A percentile compares a stretch with the other conserved stretches of the same genome.
These are phyloP conservation scores for Gnatocerus cornutus DNA, from an alignment of 2,888 invertebrate species.

Conservation along the genomic window DNA sequence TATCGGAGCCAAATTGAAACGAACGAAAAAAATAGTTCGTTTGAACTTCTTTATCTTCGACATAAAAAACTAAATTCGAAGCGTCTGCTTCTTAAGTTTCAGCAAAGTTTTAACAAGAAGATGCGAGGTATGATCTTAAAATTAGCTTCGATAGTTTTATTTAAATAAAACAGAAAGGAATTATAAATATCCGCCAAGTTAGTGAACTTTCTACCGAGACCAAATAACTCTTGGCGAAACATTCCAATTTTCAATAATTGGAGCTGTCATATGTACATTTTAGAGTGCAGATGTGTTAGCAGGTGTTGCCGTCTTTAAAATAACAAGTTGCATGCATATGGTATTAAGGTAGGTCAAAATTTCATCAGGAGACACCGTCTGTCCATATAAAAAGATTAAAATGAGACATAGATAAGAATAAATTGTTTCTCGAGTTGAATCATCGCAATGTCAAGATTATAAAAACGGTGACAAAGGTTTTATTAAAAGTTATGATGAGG, in stretches of 20 bases:
- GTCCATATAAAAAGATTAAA: too few relatives aligned
- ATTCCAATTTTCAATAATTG: too few relatives aligned
- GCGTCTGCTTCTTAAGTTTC: neutral
- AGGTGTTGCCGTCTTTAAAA: neutral
- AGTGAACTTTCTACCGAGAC: neutral
- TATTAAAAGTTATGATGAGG: too few relatives aligned
- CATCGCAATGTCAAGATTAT: too few relatives aligned
- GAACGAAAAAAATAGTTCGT: neutral
- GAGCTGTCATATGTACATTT: too few relatives aligned
- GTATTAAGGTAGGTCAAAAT: conserved; percentile 14
- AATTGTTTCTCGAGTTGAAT: too few relatives aligned
- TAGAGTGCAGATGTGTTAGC: too few relatives aligned
- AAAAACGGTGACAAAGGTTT: too few relatives aligned
- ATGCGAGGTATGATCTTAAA: neutral
- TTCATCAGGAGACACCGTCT: neutral
- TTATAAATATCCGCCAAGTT: neutral
- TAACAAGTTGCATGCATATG: neutral
- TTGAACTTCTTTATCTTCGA: too few relatives aligned
- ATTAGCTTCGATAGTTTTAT: neutral
- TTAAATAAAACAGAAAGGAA: conserved; percentile 1
- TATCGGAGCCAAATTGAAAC: too few relatives aligned
- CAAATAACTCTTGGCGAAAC: neutral
- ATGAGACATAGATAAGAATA: too few relatives aligned
- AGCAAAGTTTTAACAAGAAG: neutral
- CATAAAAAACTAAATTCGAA: too few relatives aligned